Conservation (phyloP, 2,113 vertebrate species). For the Setophaga coronata region DNA sequence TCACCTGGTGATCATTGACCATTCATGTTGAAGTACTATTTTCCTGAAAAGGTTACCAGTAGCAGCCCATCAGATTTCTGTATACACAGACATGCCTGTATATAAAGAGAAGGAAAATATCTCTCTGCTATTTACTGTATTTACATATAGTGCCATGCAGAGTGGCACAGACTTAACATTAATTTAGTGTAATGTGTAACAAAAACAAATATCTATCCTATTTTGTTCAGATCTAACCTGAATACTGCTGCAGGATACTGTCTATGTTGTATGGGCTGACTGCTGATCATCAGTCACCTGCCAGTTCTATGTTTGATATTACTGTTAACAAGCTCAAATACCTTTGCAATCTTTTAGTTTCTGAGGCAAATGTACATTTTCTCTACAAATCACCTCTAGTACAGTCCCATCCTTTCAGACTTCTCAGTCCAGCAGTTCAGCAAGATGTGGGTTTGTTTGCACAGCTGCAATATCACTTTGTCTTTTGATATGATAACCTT, state of each 20-base stretch:
- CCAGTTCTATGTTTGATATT: not conserved
- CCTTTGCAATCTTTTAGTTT: not conserved
- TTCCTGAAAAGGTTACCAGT: not conserved
- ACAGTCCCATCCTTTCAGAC: not conserved
- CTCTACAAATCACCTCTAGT: not conserved
- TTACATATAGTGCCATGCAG: not conserved
- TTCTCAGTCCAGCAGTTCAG: not conserved
- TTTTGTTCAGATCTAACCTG: not conserved
- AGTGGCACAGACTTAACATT: not conserved
- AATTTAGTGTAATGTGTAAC: not conserved
- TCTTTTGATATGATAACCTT: not conserved
- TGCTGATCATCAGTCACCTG: not conserved
- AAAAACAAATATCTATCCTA: not conserved
- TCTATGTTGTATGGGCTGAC: not conserved
- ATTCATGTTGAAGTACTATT: not conserved
- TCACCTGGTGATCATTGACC: not conserved
- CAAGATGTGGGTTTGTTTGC: not conserved
- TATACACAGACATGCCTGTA: not conserved
- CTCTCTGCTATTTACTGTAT: not conserved
- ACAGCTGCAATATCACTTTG: fast-evolving
- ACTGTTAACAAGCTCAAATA: not conserved
- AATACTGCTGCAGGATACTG: not conserved
- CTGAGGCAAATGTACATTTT: not conserved
- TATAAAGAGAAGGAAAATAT: not conserved
- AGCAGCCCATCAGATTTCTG: not conserved